Base-by-base conservation (phyloP, 2,797 vertebrate species). In the Syngnathus rostellatus region DNA sequence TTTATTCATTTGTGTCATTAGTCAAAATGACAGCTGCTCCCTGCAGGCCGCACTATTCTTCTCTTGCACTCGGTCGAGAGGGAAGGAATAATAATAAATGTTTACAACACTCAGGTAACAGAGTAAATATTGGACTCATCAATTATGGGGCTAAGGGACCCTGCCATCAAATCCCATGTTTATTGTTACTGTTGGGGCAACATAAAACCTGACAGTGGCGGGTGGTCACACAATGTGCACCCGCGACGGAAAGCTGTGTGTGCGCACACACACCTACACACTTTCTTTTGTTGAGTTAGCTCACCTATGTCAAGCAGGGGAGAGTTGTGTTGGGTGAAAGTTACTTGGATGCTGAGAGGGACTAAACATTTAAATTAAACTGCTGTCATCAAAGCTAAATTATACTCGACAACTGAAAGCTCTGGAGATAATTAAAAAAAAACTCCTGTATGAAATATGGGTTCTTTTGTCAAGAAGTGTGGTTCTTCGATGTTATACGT, bases 91-190 rank as follows among this genome's bases (percentile, higher is more conserved):
- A 76, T 92, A 91, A 92, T 95, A 92, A 94, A 95, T 96, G 94
- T 97, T 97, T 95, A 96, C 90, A 81, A 89, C 90, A 84, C 85
- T 86, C 91, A 94, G 93, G 93, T 95, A 94, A 94, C 92, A 92
- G 86, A 92, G 92, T 94, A 95, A 96, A 96, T 94, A 95, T 94
- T 94, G 93, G 89, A 88, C 80, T 86, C 88, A 93, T 97, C 92
- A 95, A 95, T 95, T 96, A 96, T 94, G 91, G 87, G 91, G 88
- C 72, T 77, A 82, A 91, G 91, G 88, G 84, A 85, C 85, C 88
- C 90, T 89, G 85, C 89, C 91, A 93, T 94, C 91, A 94, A 93
- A 93, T 91, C 87, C 90, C 89, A 83, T 88, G 90, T 90, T 93
- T 88, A 92, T 92, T 92, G 86, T 93, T 93, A 89, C 89, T 85